phyloP scores from a whole-genome alignment of 1,140 invertebrate genomes.

The Aporrectodea caliginosa region DNA sequence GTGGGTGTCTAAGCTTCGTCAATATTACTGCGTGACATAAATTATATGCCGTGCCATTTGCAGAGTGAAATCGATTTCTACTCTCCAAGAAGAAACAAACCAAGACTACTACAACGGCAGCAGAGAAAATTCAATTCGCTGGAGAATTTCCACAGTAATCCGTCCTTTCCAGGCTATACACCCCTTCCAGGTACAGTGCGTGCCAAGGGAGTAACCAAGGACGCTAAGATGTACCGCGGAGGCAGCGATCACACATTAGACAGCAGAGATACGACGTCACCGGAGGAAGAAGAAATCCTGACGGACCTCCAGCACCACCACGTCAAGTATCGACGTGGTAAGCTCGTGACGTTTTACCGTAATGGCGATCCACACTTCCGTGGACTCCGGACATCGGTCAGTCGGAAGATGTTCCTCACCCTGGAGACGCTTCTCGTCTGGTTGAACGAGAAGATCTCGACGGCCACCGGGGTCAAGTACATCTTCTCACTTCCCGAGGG shows the following conservation, averaged over 20 bases:
- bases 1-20: no score
- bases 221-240: no score
- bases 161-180: not conserved
- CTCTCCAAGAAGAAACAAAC: no score
- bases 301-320: constrained; percentile 5
- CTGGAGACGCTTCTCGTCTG: constrained; percentile 78
- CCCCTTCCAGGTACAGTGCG: no score
- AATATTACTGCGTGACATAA: no score
- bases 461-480: constrained; percentile 59
- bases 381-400: constrained; percentile 81
- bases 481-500: constrained; percentile 84
- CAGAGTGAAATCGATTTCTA: no score
- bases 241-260: no score
- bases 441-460: constrained; percentile 49
- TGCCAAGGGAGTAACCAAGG: no score
- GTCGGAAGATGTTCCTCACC: constrained; percentile 71
- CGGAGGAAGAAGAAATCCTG: not conserved
- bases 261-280: no score
- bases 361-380: constrained; percentile 90
- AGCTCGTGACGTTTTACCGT: constrained; percentile 78
- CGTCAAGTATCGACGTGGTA: constrained; percentile 33
- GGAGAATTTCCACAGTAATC: not conserved
- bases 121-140: not conserved
- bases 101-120: not conserved
- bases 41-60: no score